Base-by-base conservation (phyloP, 2,113 vertebrate species). In the Illadopsis cleaveri region DNA sequence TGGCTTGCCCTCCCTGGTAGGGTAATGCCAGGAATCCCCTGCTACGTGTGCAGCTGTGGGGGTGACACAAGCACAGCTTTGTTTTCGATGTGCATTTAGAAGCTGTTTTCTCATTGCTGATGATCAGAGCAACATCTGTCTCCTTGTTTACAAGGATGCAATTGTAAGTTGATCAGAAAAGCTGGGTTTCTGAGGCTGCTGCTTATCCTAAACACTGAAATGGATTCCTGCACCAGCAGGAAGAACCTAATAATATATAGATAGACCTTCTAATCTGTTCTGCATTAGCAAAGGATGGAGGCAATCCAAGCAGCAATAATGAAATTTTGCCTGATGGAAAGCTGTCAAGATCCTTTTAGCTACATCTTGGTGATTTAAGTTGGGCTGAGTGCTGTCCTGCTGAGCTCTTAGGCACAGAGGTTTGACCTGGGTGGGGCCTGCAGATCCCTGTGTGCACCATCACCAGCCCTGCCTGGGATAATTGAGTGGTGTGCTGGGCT, bases 61-160 rank as follows among this genome's bases (percentile, higher is more conserved):
- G 71, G 40, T 84, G 92, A 78, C 84, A 93, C 51, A 95, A 90
- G 61, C 45, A 58, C 54, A 87, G 84, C 71, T 85, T 80, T 94
- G 84, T 94, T 84, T 62, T 91, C 23, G 5, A 30, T 9, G 2
- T 79, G 68, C 58, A 71, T 88, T 95, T 90, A 77, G 71, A 79
- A 90, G 53, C 80, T 83, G 60, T 90, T 96, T 92, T 81, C 65
- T 53, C 20, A 17, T 47, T 94, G 64, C 68, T 72, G 70, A 45
- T 81, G 64, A 95, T 93, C 76, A 90, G 53, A 92, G 72, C 72
- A 88, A 75, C 90, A 93, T 90, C 85, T 83, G 76, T 71, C 48
- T 84, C 37, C 57, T 90, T 91, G 68, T 96, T 95, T 86, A 69
- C 65, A 87, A 90, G 79, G 65, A 78, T 70, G 44, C 56, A 48